A percentile compares a stretch with the other conserved stretches of the same genome.
Evolutionary conservation across 1,140 invertebrate genomes (phyloP).

Genomic region (Trichonephila clavipes): DNA sequence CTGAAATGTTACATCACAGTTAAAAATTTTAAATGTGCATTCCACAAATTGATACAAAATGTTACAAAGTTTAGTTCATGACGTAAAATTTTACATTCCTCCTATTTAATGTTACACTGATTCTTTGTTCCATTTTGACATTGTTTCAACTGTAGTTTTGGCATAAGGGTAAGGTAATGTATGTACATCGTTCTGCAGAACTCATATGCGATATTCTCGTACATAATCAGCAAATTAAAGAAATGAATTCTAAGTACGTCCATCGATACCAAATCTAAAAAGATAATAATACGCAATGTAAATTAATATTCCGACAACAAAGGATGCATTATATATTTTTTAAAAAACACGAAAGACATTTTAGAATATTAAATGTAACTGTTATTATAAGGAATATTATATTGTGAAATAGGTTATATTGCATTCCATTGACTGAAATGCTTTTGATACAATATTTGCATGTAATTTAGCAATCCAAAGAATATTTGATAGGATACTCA

Average conservation of each 20-base stretch:
- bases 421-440: no score
- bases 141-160: not conserved
- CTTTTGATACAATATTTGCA: no score
- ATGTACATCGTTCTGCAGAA: not conserved
- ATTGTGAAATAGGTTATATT: no score
- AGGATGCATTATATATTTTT: no score
- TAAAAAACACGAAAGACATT: no score
- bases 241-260: not conserved
- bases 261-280: conserved; percentile 60
- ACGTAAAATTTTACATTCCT: not conserved
- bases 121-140: not conserved
- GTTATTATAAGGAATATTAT: no score
- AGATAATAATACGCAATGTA: not conserved
- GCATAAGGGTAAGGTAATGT: not conserved
- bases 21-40: conserved; percentile 55
- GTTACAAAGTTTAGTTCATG: not conserved
- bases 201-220: no score
- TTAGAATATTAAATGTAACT: no score
- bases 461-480: no score
- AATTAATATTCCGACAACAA: no score
- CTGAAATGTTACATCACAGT: conserved; percentile 38
- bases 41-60: conserved; percentile 34
- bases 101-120: not conserved
- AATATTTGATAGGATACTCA: no score
- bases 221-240: no score